phyloP scores from a whole-genome alignment of 2,888 invertebrate genomes.

The Choristoneura rosaceana region DNA sequence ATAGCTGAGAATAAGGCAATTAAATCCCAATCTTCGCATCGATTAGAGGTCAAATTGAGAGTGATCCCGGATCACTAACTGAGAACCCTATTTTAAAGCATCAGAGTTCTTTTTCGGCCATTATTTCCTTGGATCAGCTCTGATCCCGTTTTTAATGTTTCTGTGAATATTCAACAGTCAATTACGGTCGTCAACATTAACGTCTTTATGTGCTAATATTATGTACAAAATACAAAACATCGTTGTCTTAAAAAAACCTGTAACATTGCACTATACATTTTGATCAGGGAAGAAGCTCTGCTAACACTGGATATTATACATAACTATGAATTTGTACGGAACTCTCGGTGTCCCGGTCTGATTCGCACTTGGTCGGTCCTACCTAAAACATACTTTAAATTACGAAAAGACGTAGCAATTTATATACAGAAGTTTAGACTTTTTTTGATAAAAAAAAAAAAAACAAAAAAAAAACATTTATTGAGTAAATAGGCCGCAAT shows the following conservation, averaged over 20 bases:
- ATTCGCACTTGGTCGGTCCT: too few species aligned
- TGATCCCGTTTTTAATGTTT: conserved; percentile 35
- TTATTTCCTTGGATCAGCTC: conserved; percentile 9
- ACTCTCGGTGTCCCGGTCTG: too few species aligned
- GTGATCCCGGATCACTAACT: conserved; percentile 17
- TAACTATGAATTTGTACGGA: too few species aligned
- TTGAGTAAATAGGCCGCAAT: too few species aligned
- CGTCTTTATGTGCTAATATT: conserved; percentile 25
- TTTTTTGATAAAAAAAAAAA: too few species aligned
- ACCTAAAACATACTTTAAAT: too few species aligned
- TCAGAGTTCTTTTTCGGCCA: conserved; percentile 8
- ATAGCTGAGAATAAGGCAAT: conserved; percentile 42
- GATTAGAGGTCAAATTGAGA: conserved; percentile 45
- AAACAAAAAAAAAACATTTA: too few species aligned
- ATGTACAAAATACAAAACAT: conserved; percentile 5
- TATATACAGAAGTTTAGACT: too few species aligned
- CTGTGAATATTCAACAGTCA: conserved; percentile 43
- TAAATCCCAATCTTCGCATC: conserved; percentile 46
- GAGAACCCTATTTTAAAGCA: neutral
- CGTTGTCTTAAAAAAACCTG: neutral
- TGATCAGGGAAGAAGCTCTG: too few species aligned
- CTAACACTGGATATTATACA: too few species aligned
- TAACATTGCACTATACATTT: too few species aligned
- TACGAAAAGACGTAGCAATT: too few species aligned
- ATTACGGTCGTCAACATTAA: conserved; percentile 16